Evolutionary conservation across 2,113 vertebrate genomes (phyloP).

Genomic region (Danionella cerebrum): DNA sequence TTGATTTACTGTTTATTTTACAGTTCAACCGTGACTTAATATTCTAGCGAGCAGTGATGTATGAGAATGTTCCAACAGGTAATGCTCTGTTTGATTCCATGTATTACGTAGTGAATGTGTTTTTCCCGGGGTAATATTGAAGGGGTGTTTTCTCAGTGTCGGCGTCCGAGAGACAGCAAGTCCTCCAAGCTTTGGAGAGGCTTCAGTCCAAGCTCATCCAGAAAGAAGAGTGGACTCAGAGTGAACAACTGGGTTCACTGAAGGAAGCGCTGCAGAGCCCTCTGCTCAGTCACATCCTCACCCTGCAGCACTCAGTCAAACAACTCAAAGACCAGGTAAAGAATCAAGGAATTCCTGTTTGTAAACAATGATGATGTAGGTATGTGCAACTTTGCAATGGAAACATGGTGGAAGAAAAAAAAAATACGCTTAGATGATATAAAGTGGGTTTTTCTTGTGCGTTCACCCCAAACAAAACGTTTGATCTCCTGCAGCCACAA

Average conservation of each 20-base stretch:
- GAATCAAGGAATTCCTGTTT: neutral
- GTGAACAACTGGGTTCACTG: slow-evolving; percentile 69
- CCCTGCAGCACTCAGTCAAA: slow-evolving; percentile 87
- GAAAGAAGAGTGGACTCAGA: slow-evolving; percentile 77
- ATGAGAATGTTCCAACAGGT: slow-evolving; percentile 65
- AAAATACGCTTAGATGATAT: no score
- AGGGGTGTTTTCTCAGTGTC: slow-evolving; percentile 46
- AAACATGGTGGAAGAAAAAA: no score
- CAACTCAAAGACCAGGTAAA: slow-evolving; percentile 84
- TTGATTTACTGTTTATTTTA: neutral
- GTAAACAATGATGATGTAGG: no score
- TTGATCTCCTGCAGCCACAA: no score
- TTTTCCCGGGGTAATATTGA: neutral
- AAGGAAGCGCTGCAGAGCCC: slow-evolving; percentile 77
- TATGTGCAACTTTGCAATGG: no score
- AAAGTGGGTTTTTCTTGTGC: no score
- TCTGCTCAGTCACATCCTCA: slow-evolving; percentile 86
- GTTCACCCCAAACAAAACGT: no score
- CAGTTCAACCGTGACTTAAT: slow-evolving; percentile 21
- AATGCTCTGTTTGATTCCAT: neutral
- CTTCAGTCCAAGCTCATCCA: slow-evolving; percentile 78
- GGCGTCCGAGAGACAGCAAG: slow-evolving; percentile 78
- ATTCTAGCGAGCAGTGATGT: slow-evolving; percentile 45
- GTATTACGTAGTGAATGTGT: neutral
- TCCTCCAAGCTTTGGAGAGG: slow-evolving; percentile 82